phyloP scores from a whole-genome alignment of 2,888 invertebrate species.

The Rhopalosiphum nymphaeae region DNA sequence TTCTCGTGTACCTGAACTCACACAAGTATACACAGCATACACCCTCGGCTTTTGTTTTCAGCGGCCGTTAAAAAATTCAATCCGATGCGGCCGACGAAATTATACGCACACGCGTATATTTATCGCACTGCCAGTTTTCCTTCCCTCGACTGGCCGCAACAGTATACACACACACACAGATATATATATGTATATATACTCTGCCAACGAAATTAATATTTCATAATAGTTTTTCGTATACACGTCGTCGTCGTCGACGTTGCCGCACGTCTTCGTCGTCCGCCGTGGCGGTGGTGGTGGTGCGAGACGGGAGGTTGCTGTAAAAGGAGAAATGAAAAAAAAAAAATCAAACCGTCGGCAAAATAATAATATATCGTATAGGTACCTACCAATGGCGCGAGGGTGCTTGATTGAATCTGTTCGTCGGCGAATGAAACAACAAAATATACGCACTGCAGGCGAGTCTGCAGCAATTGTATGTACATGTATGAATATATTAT shows the following conservation, averaged over 20 bases:
- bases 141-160: background rate
- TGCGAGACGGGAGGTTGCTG: background rate
- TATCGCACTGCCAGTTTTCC: constrained; percentile 33
- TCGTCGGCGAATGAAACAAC: background rate
- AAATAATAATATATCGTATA: background rate
- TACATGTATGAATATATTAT: background rate
- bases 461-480: background rate
- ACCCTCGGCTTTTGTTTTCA: constrained; percentile 26
- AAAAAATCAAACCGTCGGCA: background rate
- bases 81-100: constrained; percentile 46
- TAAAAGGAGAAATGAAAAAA: background rate
- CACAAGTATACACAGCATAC: background rate
- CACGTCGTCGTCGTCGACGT: background rate
- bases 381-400: background rate
- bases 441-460: background rate
- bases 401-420: constrained; percentile 18
- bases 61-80: constrained; percentile 57
- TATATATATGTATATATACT: background rate
- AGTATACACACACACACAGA: background rate
- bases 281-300: background rate
- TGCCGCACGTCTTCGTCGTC: background rate
- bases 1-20: background rate
- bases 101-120: constrained; percentile 48
- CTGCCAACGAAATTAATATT: constrained; percentile 33
- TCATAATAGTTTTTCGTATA: constrained; percentile 35